Base-by-base conservation (phyloP, 2,888 invertebrate species). In the Agonopterix heracliana region DNA sequence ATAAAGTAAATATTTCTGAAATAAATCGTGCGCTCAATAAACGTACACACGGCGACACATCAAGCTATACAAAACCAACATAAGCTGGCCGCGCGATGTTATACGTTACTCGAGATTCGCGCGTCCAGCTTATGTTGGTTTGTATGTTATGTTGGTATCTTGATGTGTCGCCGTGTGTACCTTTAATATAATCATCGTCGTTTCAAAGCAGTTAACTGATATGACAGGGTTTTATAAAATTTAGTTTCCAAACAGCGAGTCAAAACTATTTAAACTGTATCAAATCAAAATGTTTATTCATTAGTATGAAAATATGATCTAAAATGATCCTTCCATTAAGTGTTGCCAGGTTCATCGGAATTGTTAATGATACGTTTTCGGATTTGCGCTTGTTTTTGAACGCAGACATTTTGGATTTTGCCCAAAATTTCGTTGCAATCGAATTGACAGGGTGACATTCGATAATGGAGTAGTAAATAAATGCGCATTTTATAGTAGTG, bases 341-440 rank as follows among this genome's bases (percentile, higher is more conserved):
- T 13, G 50, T 45, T 48, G 49, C 48, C 49, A 49, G 59, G 61
- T 57, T 63, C 67, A 74, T 77, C 60, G 54, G 79, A 80, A 79
- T 80, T 77, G 77, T 67, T 77, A 81, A 80, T 79, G 54, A 46
- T 56, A 70, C 73, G 61, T 63, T 61, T 60, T 61, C 61, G 56
- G 61, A 61, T 71, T 71, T 65, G 57, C 48, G 14, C 51, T 44
- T 55, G 61, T 65, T 70, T 68, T 68, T 62, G 63, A 11, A n/a
- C 47, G 56, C 41, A 41, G 44, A 40, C 47, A 41, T 38, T 52
- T 52, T 41, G 35, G 10, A 14, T 44, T 36, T 38, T 45, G 52
- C 2, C 46, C 38, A 14, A 43, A 26, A 46, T 51, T 38, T 48
- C 34, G 42, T 34, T 10, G 41, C 10, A 5, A 43, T n/a, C 34